These are phyloP conservation scores for Cremastinae sp. DNA, from an alignment of 2,888 invertebrate species.

Conservation along the genomic window DNA sequence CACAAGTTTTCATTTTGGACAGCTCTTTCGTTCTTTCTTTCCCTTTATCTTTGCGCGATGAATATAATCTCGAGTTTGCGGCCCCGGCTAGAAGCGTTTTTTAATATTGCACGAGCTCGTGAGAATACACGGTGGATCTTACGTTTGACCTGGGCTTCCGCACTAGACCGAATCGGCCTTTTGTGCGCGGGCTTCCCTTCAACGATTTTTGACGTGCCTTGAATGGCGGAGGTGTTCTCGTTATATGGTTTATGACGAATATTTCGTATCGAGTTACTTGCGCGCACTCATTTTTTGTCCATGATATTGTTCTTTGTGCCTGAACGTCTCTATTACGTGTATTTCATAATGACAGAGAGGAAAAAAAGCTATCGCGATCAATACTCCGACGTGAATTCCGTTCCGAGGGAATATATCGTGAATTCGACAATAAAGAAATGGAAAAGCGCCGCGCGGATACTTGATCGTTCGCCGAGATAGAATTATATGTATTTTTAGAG, in stretches of 20 bases:
- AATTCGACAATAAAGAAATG: conserved; percentile 11
- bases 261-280: conserved; percentile 45
- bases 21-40: neutral
- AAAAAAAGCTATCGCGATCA: conserved; percentile 6
- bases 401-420: neutral
- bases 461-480: no score
- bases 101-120: conserved; percentile 30
- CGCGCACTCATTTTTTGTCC: conserved; percentile 27
- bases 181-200: conserved; percentile 25
- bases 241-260: conserved; percentile 53
- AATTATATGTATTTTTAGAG: no score
- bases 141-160: conserved; percentile 38
- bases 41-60: neutral
- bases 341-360: neutral
- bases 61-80: conserved; percentile 28
- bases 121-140: conserved; percentile 35
- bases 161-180: conserved; percentile 20
- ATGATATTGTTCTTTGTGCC: conserved; percentile 12
- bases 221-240: conserved; percentile 48
- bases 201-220: conserved; percentile 41
- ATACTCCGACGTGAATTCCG: conserved; percentile 6
- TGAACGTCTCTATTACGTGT: neutral
- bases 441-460: neutral
- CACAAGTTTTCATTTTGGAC: conserved; percentile 6
- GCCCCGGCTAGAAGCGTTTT: conserved; percentile 22